Conservation (phyloP, 37 sponge, comb jelly and placozoan genomes). For the Cliona cf. orientalis region DNA sequence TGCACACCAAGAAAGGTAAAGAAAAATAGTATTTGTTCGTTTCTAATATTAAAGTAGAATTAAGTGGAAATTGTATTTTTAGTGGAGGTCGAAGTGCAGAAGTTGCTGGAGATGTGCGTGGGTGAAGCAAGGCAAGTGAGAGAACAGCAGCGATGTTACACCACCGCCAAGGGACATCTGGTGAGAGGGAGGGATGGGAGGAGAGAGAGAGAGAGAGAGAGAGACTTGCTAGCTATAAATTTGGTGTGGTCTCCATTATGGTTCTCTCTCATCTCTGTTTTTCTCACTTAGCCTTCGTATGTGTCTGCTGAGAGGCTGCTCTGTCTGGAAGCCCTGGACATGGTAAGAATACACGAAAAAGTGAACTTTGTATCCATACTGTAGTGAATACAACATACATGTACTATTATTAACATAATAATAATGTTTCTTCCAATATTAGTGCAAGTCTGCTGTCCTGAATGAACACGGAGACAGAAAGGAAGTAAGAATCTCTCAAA, state of each 20-base stretch:
- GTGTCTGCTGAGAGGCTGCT: slow-evolving; percentile 63
- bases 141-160: slow-evolving; percentile 1
- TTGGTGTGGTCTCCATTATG: background rate
- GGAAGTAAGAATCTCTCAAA: no score
- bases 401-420: no score
- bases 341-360: no score
- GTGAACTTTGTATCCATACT: no score
- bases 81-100: slow-evolving; percentile 17
- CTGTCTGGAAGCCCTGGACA: slow-evolving; percentile 55
- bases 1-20: slow-evolving; percentile 28
- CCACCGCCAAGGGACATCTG: background rate
- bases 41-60: background rate
- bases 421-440: no score
- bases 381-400: no score
- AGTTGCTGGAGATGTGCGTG: slow-evolving; percentile 22
- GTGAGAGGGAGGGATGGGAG: no score
- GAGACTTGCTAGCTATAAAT: no score
- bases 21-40: background rate
- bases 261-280: background rate
- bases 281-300: background rate
- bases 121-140: slow-evolving; percentile 39
- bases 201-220: no score
- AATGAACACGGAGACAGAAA: no score
- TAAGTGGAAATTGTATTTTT: no score
- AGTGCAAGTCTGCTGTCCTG: slow-evolving; percentile 61